Base-by-base conservation (phyloP, 2,113 vertebrate genomes). In the Megaleporinus macrocephalus region DNA sequence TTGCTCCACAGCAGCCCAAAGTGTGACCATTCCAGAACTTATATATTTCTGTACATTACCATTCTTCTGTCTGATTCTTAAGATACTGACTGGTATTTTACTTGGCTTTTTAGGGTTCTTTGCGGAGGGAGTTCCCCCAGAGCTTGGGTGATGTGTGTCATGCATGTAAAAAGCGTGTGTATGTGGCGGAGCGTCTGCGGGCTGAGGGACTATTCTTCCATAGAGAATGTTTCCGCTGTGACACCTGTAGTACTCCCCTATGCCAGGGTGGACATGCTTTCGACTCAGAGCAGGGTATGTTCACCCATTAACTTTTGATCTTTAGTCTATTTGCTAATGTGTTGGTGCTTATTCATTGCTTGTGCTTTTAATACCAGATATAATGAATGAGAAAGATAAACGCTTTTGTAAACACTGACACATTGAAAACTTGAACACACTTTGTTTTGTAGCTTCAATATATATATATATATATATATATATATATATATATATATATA, bases 131-230 rank as follows among this genome's bases (percentile, higher is more conserved):
- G 0, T 95, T 97, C 80, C 94, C 94, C 7, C 92, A 90, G 71
- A 95, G 91, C 66, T 10, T 95, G 0, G 95, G 94, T 0, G 96
- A 98, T 90, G 96, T 90, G 78, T 99, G 98, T 69, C 95, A 95
- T 81, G 96, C 94, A 55, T 99, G 98, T 75, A 93, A 95, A 85
- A 96, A 94, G 81, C 95, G 97, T 0, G 97, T 99, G 18, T 99
- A 98, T 0, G 94, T 97, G 83, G 96, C 98, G 93, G 98, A 99
- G 92, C 88, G 96, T 49, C 92, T 98, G 85, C 95, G 96, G 3
- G 95, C 96, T 0, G 98, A 99, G 85, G 98, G 97, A 0, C 93
- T 96, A 79, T 98, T 95, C 92, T 99, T 99, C 90, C 98, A 99
- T 84, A 93, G 97, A 12, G 97, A 99, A 83, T 99, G 98, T 82